These are phyloP conservation scores for Zaprionus bogoriensis DNA, from an alignment of 2,888 invertebrate genomes.

Conservation along the genomic window DNA sequence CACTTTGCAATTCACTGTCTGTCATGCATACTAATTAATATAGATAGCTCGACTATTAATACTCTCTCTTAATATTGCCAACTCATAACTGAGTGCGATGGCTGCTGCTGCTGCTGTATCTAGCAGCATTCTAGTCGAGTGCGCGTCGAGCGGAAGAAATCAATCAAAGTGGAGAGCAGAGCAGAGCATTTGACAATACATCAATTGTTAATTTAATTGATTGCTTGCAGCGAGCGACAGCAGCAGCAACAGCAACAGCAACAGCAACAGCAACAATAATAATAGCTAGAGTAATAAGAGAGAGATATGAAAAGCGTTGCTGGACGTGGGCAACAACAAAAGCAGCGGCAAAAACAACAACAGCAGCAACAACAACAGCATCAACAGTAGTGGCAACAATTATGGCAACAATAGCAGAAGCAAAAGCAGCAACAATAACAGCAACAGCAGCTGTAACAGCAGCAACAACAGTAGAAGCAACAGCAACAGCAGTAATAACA, in stretches of 20 bases:
- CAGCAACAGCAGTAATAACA: not conserved
- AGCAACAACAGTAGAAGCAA: not conserved
- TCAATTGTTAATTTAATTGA: conserved; percentile 57
- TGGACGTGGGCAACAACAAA: too few relatives aligned
- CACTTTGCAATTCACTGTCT: conserved; percentile 7
- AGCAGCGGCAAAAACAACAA: too few relatives aligned
- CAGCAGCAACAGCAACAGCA: not conserved
- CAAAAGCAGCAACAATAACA: not conserved
- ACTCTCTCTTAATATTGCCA: conserved; percentile 21
- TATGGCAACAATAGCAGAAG: not conserved
- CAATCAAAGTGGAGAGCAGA: conserved; percentile 58
- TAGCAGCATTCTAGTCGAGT: conserved; percentile 9
- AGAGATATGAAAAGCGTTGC: not conserved
- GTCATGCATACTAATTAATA: conserved; percentile 44
- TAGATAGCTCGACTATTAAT: conserved; percentile 27
- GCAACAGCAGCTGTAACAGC: not conserved
- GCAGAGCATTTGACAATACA: conserved; percentile 54
- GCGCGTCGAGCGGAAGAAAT: conserved; percentile 32
- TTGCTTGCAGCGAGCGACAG: conserved; percentile 42
- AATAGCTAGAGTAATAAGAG: not conserved
- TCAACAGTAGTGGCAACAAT: too few relatives aligned
- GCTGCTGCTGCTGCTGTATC: conserved; percentile 8
- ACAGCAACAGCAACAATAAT: not conserved
- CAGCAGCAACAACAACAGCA: not conserved
- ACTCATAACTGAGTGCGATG: conserved; percentile 18